Base-by-base conservation (phyloP, 2,797 vertebrate species). In the Sphenopsis melanotis region DNA sequence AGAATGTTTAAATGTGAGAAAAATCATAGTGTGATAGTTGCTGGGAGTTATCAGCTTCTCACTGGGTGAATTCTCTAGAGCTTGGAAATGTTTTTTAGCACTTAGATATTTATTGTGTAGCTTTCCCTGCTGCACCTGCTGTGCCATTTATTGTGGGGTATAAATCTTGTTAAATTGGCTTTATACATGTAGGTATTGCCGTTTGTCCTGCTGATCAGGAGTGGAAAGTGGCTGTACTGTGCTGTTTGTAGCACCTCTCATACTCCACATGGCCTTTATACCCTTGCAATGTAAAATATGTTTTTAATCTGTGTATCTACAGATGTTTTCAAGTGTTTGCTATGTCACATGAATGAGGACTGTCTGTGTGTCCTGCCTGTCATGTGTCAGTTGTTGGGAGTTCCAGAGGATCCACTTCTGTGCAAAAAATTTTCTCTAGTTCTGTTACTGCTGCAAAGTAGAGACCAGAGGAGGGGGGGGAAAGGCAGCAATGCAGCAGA, bases 381-480 rank as follows among this genome's bases (percentile, higher is more conserved):
- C 18, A 27, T n/a, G 23, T 41, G 23, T 7, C 19, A 52, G 23
- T 72, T 68, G 2, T 21, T 74, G 12, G 12, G 12, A 72, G 29
- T 52, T 76, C 29, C 10, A 87, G 44, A 81, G 42, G 12, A 37
- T 41, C 26, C 14, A 60, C 8, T 60, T 85, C 44, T 74, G 18
- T 3, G 5, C 16, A 26, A 22, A 37, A 46, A 46, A 8, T 0
- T 20, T 17, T 60, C 8, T 81, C 21, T 63, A 22, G 2, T 49
- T 85, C 56, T 81, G 15, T 56, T 70, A 49, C 5, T 70, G 7
- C 12, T 47, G 29, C 19, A 21, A 50, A 74, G 7, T 39, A 69
- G 63, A 65, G 30, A 56, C 10, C 7, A 29, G 53, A 20, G 19
- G 14, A 18, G 19, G 14, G 17, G 1, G 2, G 2, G 1, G 1